Percentiles rank a stretch among this genome's conserved stretches.
Conservation (phyloP, 2,113 vertebrate species). For the Leucopsar rothschildi region DNA sequence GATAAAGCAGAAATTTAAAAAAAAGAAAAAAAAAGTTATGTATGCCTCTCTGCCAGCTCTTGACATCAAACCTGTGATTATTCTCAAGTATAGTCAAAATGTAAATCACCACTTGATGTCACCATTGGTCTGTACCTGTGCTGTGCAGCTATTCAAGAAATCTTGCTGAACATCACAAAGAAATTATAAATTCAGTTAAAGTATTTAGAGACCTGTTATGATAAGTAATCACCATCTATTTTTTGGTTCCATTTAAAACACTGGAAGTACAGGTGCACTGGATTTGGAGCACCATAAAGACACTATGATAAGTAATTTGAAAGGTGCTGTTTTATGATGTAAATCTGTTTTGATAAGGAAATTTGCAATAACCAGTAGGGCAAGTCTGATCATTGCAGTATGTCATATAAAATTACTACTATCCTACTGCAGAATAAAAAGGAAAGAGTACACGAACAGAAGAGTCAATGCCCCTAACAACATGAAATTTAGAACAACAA, state of each 20-base stretch:
- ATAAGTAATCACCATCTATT: background rate
- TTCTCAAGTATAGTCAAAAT: background rate
- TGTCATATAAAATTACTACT: background rate
- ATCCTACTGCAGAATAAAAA: background rate
- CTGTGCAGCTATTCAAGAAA: background rate
- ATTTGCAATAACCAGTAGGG: background rate
- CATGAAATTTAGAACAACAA: background rate
- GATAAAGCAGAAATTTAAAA: background rate
- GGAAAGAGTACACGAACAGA: background rate
- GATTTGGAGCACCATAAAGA: background rate
- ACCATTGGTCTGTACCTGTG: constrained; percentile 5
- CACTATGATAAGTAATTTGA: background rate
- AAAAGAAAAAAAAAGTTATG: background rate
- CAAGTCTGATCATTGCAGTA: background rate
- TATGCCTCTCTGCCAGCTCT: background rate
- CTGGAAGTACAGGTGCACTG: background rate
- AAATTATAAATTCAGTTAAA: background rate
- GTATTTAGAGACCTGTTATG: background rate
- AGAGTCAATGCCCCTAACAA: background rate
- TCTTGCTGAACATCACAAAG: background rate
- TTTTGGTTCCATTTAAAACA: background rate
- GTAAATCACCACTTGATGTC: constrained; percentile 67
- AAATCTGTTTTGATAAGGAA: background rate
- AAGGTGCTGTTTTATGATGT: background rate
- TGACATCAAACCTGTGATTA: background rate